phyloP scores from a whole-genome alignment of 2,113 vertebrate genomes.

The Apaloderma vittatum region DNA sequence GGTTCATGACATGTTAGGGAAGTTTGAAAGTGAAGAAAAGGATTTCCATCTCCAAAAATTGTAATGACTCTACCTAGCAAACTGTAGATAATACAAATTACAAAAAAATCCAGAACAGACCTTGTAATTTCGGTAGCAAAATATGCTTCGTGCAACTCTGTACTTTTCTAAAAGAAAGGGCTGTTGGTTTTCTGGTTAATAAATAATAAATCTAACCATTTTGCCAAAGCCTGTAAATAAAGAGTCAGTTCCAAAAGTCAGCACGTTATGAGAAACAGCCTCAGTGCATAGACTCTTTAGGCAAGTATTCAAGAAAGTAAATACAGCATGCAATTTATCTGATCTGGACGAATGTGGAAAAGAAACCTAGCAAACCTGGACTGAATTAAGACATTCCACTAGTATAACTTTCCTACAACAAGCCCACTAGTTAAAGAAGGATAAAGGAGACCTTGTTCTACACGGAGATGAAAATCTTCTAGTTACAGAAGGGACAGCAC shows the following conservation, averaged over 20 bases:
- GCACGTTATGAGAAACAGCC: conserved; percentile 17
- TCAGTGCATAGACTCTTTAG: neutral
- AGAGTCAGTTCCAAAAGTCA: conserved; percentile 46
- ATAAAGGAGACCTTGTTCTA: conserved; percentile 38
- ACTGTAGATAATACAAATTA: neutral
- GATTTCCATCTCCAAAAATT: neutral
- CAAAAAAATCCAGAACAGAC: neutral
- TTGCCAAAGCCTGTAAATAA: conserved; percentile 63
- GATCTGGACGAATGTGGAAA: conserved; percentile 41
- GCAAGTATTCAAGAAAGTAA: conserved; percentile 48
- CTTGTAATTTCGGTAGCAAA: neutral
- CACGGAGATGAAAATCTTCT: neutral
- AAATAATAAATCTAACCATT: conserved; percentile 64
- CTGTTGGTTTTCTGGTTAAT: conserved; percentile 68
- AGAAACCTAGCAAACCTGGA: conserved; percentile 44
- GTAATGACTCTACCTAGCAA: neutral
- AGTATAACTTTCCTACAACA: neutral
- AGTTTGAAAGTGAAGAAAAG: neutral
- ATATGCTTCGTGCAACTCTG: neutral
- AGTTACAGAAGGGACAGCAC: neutral
- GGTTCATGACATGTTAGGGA: neutral
- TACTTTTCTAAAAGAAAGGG: neutral
- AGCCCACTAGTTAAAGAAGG: neutral
- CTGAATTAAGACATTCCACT: conserved; percentile 51
- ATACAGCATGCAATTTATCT: conserved; percentile 32